Conservation (phyloP, 2,113 vertebrate species). For the Apodemus sylvaticus region DNA sequence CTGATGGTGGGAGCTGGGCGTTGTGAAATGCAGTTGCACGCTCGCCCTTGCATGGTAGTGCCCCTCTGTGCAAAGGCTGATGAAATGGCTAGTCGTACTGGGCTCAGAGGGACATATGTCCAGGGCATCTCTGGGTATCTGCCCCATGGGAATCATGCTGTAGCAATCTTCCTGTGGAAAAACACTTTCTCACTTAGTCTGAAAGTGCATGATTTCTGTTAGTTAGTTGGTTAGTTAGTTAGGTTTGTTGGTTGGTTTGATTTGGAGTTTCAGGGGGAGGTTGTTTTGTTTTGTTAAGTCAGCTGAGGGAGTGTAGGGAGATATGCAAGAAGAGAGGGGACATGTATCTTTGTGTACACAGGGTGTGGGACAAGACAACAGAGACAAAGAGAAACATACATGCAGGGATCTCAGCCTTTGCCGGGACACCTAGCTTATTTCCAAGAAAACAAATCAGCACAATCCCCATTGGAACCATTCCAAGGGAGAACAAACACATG, state of each 20-base stretch:
- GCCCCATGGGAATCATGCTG: slow-evolving; percentile 6
- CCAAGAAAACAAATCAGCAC: not conserved
- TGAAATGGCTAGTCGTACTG: slow-evolving; percentile 71
- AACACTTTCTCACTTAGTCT: not conserved
- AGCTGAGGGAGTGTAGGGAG: not conserved
- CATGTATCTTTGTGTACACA: not conserved
- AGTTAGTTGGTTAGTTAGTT: not conserved
- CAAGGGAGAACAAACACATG: not conserved
- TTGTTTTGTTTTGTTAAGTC: not conserved
- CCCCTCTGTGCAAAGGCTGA: slow-evolving; percentile 79
- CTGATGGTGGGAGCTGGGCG: slow-evolving; percentile 77
- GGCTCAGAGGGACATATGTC: not conserved
- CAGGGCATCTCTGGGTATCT: slow-evolving; percentile 47
- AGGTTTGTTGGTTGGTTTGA: not conserved
- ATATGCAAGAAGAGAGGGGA: too few species aligned
- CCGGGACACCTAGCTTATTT: not conserved
- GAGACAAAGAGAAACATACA: slow-evolving; percentile 32
- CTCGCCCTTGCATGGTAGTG: slow-evolving; percentile 70
- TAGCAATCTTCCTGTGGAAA: slow-evolving; percentile 31
- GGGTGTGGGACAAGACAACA: not conserved
- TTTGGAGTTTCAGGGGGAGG: not conserved
- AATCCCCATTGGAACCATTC: too few species aligned
- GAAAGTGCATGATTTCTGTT: not conserved
- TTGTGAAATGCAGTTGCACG: slow-evolving; percentile 83
- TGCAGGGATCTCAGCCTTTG: not conserved